Evolutionary conservation across 2,888 invertebrate genomes (phyloP).

Genomic region (Nomada fabriciana): DNA sequence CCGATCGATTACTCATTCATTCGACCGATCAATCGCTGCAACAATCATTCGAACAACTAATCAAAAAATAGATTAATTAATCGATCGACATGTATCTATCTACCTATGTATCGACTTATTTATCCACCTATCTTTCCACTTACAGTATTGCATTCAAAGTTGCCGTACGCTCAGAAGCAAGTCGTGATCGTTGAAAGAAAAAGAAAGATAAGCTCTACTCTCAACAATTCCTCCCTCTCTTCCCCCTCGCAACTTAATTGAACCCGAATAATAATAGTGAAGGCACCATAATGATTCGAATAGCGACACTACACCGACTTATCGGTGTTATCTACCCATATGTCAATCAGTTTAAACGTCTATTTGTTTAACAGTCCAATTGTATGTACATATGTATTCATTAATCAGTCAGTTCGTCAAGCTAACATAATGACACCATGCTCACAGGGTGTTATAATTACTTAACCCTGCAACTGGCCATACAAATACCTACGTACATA

Average conservation of each 20-base stretch:
- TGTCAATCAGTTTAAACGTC: not conserved
- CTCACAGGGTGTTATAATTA: constrained; percentile 74
- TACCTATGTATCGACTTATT: not conserved
- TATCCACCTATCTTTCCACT: constrained; percentile 2
- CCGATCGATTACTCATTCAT: too few relatives aligned
- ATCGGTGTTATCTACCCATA: constrained; percentile 6
- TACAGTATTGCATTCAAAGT: too few relatives aligned
- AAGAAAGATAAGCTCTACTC: too few relatives aligned
- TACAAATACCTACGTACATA: constrained; percentile 74
- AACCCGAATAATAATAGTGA: too few relatives aligned
- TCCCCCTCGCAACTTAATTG: too few relatives aligned
- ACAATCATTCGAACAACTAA: not conserved
- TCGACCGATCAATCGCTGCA: not conserved
- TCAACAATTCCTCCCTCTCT: too few relatives aligned
- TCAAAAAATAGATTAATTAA: not conserved
- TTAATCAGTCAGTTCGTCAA: constrained; percentile 17
- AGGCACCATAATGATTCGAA: not conserved
- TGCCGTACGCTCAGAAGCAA: too few relatives aligned
- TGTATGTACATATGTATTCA: not conserved
- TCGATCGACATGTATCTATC: not conserved
- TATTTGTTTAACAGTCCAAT: not conserved
- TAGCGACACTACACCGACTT: too few relatives aligned
- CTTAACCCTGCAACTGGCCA: constrained; percentile 86
- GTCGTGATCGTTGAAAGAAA: too few relatives aligned
- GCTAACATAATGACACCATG: constrained; percentile 64